Evolutionary conservation across 2,797 vertebrate genomes (phyloP), one percentile per base, ranked within the genome.

Genomic region (Mormyrops boulengeri): DNA sequence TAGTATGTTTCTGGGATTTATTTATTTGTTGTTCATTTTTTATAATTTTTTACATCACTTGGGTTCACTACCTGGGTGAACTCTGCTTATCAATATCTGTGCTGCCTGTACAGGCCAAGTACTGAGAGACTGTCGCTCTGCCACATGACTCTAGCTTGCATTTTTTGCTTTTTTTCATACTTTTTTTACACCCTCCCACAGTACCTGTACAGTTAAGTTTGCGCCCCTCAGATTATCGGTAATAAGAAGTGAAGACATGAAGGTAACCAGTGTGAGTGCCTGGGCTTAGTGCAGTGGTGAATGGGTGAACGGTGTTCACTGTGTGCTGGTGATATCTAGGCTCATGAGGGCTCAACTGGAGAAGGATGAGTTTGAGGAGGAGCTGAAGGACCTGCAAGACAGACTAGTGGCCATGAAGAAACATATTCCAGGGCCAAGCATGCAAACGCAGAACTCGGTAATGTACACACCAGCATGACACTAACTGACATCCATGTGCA

Each of bases 301-400:
- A 73, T 73, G 66, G 60, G n/a, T 73, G 66, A 38, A 12, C 11
- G 11, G 69, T 14, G 0, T 19, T 30, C 30, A 66, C 60, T 12
- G 60, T 66, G 60, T 66, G 22, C 22, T 66, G 2, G 88, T 89
- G 66, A 4, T 89, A 88, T 26, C 2, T 92, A 99, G 98, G 93
- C 94, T 99, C 47, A 91, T 97, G 91, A 97, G 97, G 94, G 96
- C 96, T 41, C 95, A 94, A 89, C 92, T 94, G 94, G 97, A 97
- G 92, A 97, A 97, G 89, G 96, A 97, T 8, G 96, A 97, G 55
- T 94, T 96, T 3, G 97, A 98, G 90, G 95, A 94, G 4, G 95
- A 97, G 90, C 93, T 98, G 88, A 95, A 93, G 91, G 96, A 97
- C 91, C 94, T 96, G 66, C 93, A 93, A 6, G 95, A 96, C 1